Percentiles rank a stretch among this genome's conserved stretches.
These are phyloP conservation scores for Apamea sordens DNA, from an alignment of 2,888 invertebrate genomes.

Conservation along the genomic window DNA sequence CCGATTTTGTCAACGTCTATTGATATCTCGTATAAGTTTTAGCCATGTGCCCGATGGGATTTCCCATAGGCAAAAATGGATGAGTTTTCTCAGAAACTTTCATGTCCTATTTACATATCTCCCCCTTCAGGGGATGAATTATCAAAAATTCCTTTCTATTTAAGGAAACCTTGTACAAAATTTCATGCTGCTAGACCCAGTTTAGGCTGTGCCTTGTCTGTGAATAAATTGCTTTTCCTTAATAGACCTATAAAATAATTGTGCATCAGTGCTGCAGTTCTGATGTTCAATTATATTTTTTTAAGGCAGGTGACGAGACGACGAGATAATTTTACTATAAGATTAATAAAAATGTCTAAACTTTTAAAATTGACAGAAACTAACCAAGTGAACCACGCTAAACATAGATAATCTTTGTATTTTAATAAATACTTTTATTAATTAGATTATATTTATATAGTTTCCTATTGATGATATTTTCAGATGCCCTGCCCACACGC, in stretches of 20 bases:
- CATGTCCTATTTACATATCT: neutral
- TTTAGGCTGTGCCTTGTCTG: neutral
- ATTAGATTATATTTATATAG: conserved; percentile 54
- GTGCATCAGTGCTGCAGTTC: too few relatives aligned
- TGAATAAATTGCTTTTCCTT: neutral
- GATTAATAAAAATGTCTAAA: neutral
- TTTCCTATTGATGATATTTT: conserved; percentile 66
- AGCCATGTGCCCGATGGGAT: neutral
- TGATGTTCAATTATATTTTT: neutral
- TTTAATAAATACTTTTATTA: neutral
- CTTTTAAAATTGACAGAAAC: neutral
- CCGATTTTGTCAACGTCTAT: neutral
- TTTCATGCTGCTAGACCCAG: neutral
- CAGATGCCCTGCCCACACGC: conserved; percentile 91
- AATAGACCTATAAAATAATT: neutral
- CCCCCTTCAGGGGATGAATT: neutral
- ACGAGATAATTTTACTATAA: neutral
- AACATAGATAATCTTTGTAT: neutral
- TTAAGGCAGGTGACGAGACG: neutral
- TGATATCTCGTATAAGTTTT: neutral
- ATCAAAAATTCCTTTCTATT: neutral
- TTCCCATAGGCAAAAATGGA: neutral
- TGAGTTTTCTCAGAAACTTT: too few relatives aligned
- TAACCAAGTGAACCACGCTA: neutral
- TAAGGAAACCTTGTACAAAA: neutral